Conservation (phyloP, 1,140 invertebrate species). For the Heterodera schachtii region DNA sequence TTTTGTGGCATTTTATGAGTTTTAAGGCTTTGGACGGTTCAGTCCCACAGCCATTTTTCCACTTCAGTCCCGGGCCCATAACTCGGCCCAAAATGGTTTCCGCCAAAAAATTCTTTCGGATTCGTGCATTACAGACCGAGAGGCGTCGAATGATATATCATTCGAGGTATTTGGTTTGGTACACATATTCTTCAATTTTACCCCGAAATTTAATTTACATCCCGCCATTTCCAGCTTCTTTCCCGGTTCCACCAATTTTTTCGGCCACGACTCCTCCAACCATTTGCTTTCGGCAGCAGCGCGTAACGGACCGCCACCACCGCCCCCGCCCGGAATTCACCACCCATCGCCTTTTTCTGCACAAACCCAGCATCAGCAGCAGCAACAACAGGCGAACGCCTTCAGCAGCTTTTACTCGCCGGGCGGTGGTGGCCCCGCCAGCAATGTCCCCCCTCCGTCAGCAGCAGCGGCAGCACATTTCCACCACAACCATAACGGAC, state of each 20-base stretch:
- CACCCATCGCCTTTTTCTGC: not conserved
- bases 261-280: constrained; percentile 5
- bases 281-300: constrained; percentile 10
- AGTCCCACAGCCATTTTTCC: too few relatives aligned
- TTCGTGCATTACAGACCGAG: too few relatives aligned
- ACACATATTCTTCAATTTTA: too few relatives aligned
- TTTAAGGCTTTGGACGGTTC: too few relatives aligned
- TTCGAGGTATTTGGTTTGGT: too few relatives aligned
- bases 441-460: not conserved
- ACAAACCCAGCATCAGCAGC: constrained; percentile 10
- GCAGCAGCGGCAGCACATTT: too few relatives aligned
- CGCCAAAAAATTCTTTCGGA: too few relatives aligned
- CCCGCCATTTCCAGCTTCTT: not conserved
- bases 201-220: too few relatives aligned
- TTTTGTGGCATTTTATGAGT: too few relatives aligned
- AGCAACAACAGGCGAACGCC: not conserved
- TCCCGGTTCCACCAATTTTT: not conserved
- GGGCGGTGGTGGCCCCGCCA: not conserved
- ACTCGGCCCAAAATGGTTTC: too few relatives aligned
- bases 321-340: constrained; percentile 2
- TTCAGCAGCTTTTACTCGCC: not conserved
- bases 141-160: too few relatives aligned
- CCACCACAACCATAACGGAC: not conserved
- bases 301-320: constrained; percentile 4
- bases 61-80: too few relatives aligned